A percentile compares a stretch with the other conserved stretches of the same genome.
phyloP scores from a whole-genome alignment of 2,797 vertebrate species.

The Hypotaenidia philippensis region DNA sequence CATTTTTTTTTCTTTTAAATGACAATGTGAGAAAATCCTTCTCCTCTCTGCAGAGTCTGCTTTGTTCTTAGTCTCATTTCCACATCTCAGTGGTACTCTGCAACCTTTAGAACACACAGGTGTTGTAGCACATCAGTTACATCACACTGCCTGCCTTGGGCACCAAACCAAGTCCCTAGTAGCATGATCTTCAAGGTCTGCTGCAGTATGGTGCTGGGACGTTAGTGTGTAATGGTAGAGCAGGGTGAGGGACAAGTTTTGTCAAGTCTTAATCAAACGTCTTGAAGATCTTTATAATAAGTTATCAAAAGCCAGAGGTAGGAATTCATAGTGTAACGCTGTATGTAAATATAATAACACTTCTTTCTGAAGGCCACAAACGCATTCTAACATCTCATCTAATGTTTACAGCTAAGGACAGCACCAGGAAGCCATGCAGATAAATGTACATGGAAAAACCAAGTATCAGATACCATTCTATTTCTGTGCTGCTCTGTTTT shows the following conservation, averaged over 20 bases:
- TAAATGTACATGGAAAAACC: background rate
- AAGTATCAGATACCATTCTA: background rate
- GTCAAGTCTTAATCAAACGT: background rate
- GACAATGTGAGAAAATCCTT: background rate
- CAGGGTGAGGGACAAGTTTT: background rate
- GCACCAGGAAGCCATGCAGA: background rate
- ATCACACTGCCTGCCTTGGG: background rate
- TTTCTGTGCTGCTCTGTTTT: background rate
- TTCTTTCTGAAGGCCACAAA: background rate
- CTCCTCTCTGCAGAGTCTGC: no score
- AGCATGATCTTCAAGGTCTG: background rate
- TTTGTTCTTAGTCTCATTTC: background rate
- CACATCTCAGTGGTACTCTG: fast-evolving
- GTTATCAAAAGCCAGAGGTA: fast-evolving
- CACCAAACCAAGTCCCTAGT: fast-evolving
- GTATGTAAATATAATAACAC: background rate
- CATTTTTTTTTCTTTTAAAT: background rate
- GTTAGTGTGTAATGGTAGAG: background rate
- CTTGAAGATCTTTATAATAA: background rate
- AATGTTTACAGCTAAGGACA: background rate
- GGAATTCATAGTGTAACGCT: background rate
- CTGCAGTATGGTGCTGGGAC: fast-evolving
- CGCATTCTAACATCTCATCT: background rate
- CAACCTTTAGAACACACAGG: no score
- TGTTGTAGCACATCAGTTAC: background rate